Percentiles rank a stretch among this genome's conserved stretches.
phyloP scores from a whole-genome alignment of 2,888 invertebrate species.

The Eupithecia inturbata region DNA sequence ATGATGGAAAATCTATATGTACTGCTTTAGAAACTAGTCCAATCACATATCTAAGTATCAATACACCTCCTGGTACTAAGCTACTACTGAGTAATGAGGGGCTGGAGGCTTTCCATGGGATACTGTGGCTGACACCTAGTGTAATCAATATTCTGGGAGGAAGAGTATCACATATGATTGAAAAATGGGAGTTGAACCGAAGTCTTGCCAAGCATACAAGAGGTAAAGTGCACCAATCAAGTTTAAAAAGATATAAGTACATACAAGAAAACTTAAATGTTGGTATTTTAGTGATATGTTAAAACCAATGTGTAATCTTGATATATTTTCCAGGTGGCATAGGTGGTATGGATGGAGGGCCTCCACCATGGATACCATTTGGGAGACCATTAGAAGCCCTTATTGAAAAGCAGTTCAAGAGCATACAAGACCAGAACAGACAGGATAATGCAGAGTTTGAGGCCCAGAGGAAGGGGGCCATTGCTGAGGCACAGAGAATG shows the following conservation, averaged over 20 bases:
- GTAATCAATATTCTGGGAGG: conserved; percentile 92
- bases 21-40: conserved; percentile 91
- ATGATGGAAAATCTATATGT: conserved; percentile 92
- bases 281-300: background rate
- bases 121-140: conserved; percentile 87
- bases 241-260: background rate
- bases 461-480: conserved; percentile 94
- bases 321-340: conserved; percentile 71
- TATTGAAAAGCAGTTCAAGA: conserved; percentile 88
- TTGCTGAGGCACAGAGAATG: conserved; percentile 91
- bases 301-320: too few relatives aligned
- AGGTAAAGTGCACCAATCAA: conserved; percentile 58
- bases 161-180: conserved; percentile 90
- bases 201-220: conserved; percentile 86
- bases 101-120: conserved; percentile 87
- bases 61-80: conserved; percentile 96
- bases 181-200: conserved; percentile 93
- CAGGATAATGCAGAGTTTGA: conserved; percentile 94
- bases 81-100: conserved; percentile 80
- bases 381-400: conserved; percentile 89
- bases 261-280: background rate
- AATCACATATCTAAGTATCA: conserved; percentile 88
- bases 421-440: conserved; percentile 85
- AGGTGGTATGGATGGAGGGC: conserved; percentile 88
- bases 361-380: conserved; percentile 96